These are phyloP conservation scores for Apis dorsata DNA, from an alignment of 1,140 invertebrate genomes.

Conservation along the genomic window DNA sequence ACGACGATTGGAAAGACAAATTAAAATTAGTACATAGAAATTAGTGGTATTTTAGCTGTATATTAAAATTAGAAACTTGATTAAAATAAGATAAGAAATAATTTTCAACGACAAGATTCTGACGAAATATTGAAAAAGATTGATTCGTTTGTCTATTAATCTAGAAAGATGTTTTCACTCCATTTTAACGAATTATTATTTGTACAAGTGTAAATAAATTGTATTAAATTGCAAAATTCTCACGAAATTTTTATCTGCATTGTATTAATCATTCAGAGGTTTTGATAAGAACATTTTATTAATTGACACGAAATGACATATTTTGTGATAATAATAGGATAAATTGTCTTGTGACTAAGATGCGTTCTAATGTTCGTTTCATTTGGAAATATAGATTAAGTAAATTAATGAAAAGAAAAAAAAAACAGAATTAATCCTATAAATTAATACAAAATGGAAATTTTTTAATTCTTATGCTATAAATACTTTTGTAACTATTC, in stretches of 20 bases:
- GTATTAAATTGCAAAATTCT: background rate
- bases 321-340: background rate
- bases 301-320: background rate
- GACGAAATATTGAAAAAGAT: background rate
- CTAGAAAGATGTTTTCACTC: background rate
- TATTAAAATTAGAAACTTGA: background rate
- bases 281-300: background rate
- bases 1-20: background rate
- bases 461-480: too few relatives aligned
- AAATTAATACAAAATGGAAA: background rate
- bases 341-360: background rate
- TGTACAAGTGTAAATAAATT: slow-evolving; percentile 7
- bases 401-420: background rate
- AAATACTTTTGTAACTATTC: too few relatives aligned
- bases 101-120: background rate
- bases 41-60: background rate
- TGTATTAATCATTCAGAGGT: background rate
- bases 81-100: background rate
- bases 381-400: background rate
- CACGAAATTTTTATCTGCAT: background rate
- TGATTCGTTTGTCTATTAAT: background rate
- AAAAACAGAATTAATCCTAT: background rate
- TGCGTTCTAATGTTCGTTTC: background rate
- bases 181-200: background rate
- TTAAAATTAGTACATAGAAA: background rate